Base-by-base conservation (phyloP, 2,888 invertebrate genomes). In the Dione vanillae region DNA sequence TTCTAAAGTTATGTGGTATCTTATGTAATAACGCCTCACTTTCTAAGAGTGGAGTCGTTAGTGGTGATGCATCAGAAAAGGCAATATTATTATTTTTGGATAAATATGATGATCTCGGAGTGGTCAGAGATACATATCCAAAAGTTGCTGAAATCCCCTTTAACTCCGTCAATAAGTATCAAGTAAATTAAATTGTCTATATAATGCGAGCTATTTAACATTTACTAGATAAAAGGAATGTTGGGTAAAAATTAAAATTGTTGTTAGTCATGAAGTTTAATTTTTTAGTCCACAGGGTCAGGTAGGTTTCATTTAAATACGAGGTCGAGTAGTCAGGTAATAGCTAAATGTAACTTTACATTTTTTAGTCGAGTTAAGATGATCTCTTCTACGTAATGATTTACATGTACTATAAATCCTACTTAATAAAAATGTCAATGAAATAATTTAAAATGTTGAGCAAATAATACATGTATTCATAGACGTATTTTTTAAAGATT, bases 1-100 rank as follows among this genome's bases (percentile, higher is more conserved):
- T 97, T 65, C 93, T 99, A 74, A 97, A 97, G 72, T 95, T 97
- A 80, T 97, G 99, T 84, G 98, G 98, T 58, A 96, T 98, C 66
- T 94, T 99, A 76, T 99, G 99, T 93, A 99, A 99, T 90, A 96
- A 98, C 76, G 99, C 99, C 70, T 97, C 97, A 85, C 96, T 99
- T 90, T 97, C 94, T 96, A 77, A 96, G 96, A 92, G 95, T 95
- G 88, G 97, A 95, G 90, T 96, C 95, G 78, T 97, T 94, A 86
- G 74, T 1, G 98, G 98, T 71, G 98, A 98, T 87, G 98, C 98
- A 20, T 98, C 98, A 1, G 98, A 98, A 91, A 96, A 98, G 61
- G 98, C 98, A 72, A 94, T 98, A 71, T 94, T 98, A 95, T 96
- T 94, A 87, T 98, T 86, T 95, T 96, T 82, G 87, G 96, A 79